Evolutionary conservation across 2,113 vertebrate genomes (phyloP).

Genomic region (Gallinago jamesoni): DNA sequence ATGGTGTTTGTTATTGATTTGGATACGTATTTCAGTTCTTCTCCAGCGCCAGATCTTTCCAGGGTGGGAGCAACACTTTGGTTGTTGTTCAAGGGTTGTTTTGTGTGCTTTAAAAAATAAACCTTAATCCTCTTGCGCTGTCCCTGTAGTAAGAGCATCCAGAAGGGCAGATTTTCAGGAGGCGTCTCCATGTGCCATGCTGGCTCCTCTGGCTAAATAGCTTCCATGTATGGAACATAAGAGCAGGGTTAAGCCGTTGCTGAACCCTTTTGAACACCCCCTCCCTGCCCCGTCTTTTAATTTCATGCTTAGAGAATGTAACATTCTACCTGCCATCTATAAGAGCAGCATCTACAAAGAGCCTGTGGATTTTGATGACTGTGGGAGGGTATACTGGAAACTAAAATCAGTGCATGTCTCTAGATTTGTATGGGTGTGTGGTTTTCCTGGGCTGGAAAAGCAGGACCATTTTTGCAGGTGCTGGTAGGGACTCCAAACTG

Average conservation of each 20-base stretch:
- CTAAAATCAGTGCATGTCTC: rapidly evolving
- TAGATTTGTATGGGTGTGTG: neutral
- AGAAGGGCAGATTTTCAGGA: neutral
- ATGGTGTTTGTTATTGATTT: neutral
- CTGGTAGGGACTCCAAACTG: neutral
- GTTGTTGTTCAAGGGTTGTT: neutral
- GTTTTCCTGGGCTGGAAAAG: neutral
- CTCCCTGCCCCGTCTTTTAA: neutral
- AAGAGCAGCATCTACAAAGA: neutral
- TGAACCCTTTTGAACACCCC: neutral
- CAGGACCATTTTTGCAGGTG: neutral
- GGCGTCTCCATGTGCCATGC: rapidly evolving
- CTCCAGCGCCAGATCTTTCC: neutral
- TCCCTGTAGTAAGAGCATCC: neutral
- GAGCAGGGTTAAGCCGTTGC: neutral
- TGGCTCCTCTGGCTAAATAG: neutral
- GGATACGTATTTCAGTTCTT: neutral
- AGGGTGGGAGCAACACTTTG: neutral
- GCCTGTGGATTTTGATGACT: neutral
- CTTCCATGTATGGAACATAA: neutral
- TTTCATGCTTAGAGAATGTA: neutral
- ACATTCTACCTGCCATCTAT: neutral
- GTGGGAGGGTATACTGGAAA: neutral
- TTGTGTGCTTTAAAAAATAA: neutral
- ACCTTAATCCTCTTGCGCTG: neutral